These are phyloP conservation scores for Diceros bicornis DNA, from an alignment of 2,797 vertebrate species.

Conservation along the genomic window DNA sequence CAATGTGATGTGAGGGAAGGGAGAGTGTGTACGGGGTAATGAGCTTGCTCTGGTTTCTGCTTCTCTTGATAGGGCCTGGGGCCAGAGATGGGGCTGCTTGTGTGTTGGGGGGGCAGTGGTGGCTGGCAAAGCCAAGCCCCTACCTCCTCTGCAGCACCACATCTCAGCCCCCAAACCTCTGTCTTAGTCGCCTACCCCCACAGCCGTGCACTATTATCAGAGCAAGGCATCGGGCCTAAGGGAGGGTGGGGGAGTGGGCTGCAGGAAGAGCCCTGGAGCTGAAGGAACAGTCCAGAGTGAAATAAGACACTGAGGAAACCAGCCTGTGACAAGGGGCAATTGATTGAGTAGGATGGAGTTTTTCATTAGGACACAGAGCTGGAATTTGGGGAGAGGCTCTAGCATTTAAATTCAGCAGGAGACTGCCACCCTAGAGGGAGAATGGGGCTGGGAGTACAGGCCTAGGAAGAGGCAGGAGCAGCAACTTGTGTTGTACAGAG, in stretches of 20 bases:
- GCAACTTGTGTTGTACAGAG: background rate
- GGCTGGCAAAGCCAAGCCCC: background rate
- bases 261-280: background rate
- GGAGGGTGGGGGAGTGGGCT: background rate
- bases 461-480: background rate
- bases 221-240: background rate
- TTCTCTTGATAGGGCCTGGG: background rate
- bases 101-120: background rate
- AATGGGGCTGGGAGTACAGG: no score
- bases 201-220: background rate
- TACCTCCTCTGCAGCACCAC: background rate
- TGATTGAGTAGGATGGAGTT: slow-evolving; percentile 9
- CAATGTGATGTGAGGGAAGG: slow-evolving; percentile 60
- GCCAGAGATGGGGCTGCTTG: background rate
- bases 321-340: background rate
- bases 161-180: background rate
- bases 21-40: background rate
- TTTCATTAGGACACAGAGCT: slow-evolving; percentile 51
- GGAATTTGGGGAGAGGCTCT: slow-evolving; percentile 14
- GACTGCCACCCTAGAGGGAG: background rate
- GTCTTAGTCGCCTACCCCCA: background rate
- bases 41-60: slow-evolving; percentile 36
- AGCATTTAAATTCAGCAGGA: background rate
- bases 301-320: slow-evolving; percentile 1
- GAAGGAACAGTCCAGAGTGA: background rate